Evolutionary conservation across 1,140 invertebrate genomes (phyloP).

Genomic region (Neomicropteryx cornuta): DNA sequence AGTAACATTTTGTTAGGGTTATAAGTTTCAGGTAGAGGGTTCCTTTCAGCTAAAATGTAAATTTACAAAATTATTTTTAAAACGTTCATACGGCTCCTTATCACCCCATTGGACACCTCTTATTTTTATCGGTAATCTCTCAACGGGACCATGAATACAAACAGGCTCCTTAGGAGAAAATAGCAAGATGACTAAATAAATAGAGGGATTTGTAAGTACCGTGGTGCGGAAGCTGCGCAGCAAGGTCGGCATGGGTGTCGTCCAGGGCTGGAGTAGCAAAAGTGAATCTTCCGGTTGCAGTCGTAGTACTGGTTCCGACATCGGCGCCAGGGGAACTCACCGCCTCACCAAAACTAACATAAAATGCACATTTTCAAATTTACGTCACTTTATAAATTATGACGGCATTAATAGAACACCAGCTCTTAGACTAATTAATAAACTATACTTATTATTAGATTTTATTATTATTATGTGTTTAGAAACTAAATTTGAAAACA

Average conservation of each 20-base stretch:
- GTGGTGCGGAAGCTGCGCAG: constrained; percentile 61
- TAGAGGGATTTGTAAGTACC: too few relatives aligned
- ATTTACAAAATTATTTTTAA: too few relatives aligned
- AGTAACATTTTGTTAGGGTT: too few relatives aligned
- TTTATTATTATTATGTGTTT: neutral
- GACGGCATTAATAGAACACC: neutral
- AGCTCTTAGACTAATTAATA: neutral
- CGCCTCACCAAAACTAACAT: constrained; percentile 67
- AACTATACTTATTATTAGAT: neutral
- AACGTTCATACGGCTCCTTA: too few relatives aligned
- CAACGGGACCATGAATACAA: too few relatives aligned
- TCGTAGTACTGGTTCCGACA: constrained; percentile 46
- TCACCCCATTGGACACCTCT: too few relatives aligned
- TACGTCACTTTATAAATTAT: neutral
- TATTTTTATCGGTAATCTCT: too few relatives aligned
- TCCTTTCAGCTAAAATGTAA: too few relatives aligned
- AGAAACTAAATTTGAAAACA: constrained; percentile 1
- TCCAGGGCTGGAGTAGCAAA: constrained; percentile 52
- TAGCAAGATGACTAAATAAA: too few relatives aligned
- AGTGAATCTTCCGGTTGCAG: constrained; percentile 51
- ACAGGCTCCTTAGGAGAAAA: too few relatives aligned
- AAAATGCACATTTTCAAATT: neutral
- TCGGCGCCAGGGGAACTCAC: constrained; percentile 66
- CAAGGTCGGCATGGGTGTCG: constrained; percentile 64
- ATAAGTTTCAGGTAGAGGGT: too few relatives aligned